Evolutionary conservation across 2,113 vertebrate genomes (phyloP).

Genomic region (Callospermophilus lateralis): DNA sequence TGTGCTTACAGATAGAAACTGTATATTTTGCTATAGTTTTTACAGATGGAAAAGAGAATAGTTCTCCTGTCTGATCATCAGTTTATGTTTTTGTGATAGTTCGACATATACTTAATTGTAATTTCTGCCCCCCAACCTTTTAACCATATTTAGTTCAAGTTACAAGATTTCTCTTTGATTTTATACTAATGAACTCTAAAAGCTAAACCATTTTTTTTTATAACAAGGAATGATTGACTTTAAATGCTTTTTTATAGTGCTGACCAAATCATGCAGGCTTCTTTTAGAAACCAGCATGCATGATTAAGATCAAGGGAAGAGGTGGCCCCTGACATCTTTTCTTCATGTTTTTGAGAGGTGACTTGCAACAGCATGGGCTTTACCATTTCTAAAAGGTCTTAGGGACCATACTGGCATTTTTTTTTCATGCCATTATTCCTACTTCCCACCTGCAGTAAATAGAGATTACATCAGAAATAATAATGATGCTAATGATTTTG

Average conservation of each 20-base stretch:
- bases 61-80: neutral
- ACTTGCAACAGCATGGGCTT: slow-evolving; percentile 49
- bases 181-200: neutral
- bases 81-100: neutral
- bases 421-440: neutral
- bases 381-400: slow-evolving; percentile 25
- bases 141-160: neutral
- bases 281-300: neutral
- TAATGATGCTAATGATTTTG: slow-evolving; percentile 64
- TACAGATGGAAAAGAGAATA: neutral
- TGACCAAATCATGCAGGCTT: slow-evolving; percentile 16
- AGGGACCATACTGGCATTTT: neutral
- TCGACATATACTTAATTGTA: neutral
- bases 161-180: neutral
- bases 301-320: slow-evolving; percentile 32
- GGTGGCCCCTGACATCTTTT: neutral
- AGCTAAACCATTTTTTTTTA: neutral
- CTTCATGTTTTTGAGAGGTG: slow-evolving; percentile 58
- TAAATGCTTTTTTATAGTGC: slow-evolving; percentile 43
- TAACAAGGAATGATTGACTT: neutral
- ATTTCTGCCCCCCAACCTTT: neutral
- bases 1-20: neutral
- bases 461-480: slow-evolving; percentile 19
- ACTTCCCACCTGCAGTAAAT: neutral
- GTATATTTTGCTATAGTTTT: neutral